Evolutionary conservation across 2,888 invertebrate species (phyloP), one percentile per base, ranked within the genome.

Genomic region (Mimumesa dahlbomi): DNA sequence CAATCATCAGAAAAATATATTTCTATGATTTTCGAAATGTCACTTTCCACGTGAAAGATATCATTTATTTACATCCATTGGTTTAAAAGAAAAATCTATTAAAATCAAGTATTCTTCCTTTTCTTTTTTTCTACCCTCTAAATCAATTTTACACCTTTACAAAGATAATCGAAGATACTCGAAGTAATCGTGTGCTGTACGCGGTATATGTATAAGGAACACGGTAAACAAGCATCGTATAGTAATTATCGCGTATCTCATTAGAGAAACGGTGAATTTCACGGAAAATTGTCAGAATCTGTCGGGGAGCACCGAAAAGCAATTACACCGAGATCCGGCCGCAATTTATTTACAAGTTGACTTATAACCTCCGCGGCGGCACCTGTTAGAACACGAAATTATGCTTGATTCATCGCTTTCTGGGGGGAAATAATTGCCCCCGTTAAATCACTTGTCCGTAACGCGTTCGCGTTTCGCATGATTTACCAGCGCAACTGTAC

Each of bases 281-380:
- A 5, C 5, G 18, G 42, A 6, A 42, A 19, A 16, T 11, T 42
- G 9, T 16, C 42, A 42, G 16, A 16, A 18, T 5, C 7, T 16
- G 42, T 16, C 42, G 16, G 16, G 16, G 19, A 42, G 42, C 42
- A 42, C 54, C 49, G 48, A 63, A 42, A 13, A 42, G 16, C 16
- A 42, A 42, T 42, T 42, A 9, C 34, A 21, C 7, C 1, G 16
- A 21, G 16, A 42, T 56, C 42, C 13, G n/a, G 6, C 18, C 2
- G 14, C 43, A 5, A 63, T 49, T 57, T 42, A 57, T 34, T 25
- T 58, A 21, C 50, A 4, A 29, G 13, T 21, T 22, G 45, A 45
- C 4, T 43, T 40, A 57, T 38, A 31, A n/a, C n/a, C 29, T 9
- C 7, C 21, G n/a, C 36, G 13, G 25, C 18, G 13, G 29, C 21